Evolutionary conservation across 2,888 invertebrate species (phyloP).

Genomic region (Phrixothrix hirtus): DNA sequence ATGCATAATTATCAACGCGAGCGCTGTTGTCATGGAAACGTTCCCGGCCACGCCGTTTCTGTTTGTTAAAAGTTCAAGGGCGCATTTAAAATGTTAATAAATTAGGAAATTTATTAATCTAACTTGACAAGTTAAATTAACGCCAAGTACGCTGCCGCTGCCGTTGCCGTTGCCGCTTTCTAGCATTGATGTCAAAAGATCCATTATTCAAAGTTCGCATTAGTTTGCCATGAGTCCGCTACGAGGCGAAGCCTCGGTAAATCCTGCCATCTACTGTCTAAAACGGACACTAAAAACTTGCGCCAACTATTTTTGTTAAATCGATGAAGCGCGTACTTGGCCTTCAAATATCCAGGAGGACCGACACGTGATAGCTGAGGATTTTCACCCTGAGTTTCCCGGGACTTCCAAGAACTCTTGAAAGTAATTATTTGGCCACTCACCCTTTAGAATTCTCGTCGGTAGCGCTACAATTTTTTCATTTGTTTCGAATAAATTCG

Average conservation of each 20-base stretch:
- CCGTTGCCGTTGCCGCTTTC: too few species aligned
- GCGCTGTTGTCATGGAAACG: constrained; percentile 32
- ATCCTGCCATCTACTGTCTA: constrained; percentile 30
- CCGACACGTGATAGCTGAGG: constrained; percentile 45
- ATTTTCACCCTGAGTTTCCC: constrained; percentile 50
- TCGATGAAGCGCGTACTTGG: constrained; percentile 55
- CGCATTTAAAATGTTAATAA: constrained; percentile 10
- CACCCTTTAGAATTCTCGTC: constrained; percentile 12
- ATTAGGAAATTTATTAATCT: too few species aligned
- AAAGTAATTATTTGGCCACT: constrained; percentile 27
- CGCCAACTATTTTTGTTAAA: constrained; percentile 35
- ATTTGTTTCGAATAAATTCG: neutral
- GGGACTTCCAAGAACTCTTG: constrained; percentile 35
- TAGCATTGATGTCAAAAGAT: neutral
- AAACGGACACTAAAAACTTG: constrained; percentile 29
- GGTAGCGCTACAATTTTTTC: neutral
- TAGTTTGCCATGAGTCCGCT: constrained; percentile 4
- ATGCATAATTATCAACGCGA: constrained; percentile 20
- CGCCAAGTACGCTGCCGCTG: too few species aligned
- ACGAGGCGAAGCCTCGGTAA: constrained; percentile 15
- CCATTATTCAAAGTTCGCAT: neutral
- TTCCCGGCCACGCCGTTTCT: constrained; percentile 29
- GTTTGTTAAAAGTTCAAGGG: constrained; percentile 31
- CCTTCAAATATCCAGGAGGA: constrained; percentile 48
- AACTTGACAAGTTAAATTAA: too few species aligned